phyloP scores from a whole-genome alignment of 2,888 invertebrate genomes.

The Bedellia somnulentella region DNA sequence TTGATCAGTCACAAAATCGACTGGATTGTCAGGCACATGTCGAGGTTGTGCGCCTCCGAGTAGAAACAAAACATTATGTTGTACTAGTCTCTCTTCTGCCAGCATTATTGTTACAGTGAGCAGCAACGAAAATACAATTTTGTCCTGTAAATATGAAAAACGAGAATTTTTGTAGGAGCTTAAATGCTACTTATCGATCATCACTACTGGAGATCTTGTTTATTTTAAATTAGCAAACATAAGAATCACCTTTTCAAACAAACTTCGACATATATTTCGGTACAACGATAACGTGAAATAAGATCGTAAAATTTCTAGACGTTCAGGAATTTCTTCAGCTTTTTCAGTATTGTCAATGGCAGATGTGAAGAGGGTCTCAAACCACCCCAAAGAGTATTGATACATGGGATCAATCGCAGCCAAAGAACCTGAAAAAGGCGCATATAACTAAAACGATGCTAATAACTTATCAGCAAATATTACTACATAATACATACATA shows the following conservation, averaged over 20 bases:
- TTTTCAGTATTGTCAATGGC: conserved; percentile 86
- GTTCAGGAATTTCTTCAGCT: conserved; percentile 75
- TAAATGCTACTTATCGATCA: neutral
- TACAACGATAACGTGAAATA: conserved; percentile 90
- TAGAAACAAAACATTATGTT: conserved; percentile 80
- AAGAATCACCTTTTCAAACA: conserved; percentile 94
- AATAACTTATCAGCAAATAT: no score
- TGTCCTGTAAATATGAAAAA: conserved; percentile 63
- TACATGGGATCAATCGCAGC: conserved; percentile 97
- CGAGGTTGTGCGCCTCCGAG: conserved; percentile 74
- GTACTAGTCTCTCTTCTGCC: conserved; percentile 60
- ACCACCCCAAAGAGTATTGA: conserved; percentile 94
- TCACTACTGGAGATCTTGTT: no score
- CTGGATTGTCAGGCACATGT: conserved; percentile 29
- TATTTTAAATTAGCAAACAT: no score
- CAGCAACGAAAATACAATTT: conserved; percentile 83
- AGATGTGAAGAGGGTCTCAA: conserved; percentile 82
- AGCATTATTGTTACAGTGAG: conserved; percentile 72
- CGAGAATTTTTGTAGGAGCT: neutral
- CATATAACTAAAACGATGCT: conserved; percentile 1
- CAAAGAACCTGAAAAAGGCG: conserved; percentile 66
- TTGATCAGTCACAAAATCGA: conserved; percentile 35
- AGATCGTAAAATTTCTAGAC: conserved; percentile 73
- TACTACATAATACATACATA: no score
- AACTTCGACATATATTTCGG: conserved; percentile 87